These are phyloP conservation scores for Lasioglossum calceatum DNA, from an alignment of 2,888 invertebrate species.

Conservation along the genomic window DNA sequence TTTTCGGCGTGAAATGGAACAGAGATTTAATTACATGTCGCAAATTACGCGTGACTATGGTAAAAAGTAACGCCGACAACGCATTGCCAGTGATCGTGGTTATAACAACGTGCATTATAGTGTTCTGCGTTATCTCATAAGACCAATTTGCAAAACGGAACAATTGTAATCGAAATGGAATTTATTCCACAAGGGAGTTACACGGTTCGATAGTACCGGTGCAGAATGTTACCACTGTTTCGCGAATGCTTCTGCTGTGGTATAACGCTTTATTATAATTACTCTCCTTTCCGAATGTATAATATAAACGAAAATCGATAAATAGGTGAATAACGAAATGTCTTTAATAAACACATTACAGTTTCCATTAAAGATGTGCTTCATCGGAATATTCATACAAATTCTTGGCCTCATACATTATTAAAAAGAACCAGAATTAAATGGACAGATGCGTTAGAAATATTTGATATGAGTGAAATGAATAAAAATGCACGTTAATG, in stretches of 20 bases:
- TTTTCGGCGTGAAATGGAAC: neutral
- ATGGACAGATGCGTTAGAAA: neutral
- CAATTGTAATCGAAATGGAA: conserved; percentile 53
- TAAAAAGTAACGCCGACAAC: neutral
- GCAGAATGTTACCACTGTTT: conserved; percentile 33
- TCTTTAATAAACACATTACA: neutral
- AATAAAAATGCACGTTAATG: neutral
- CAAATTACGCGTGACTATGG: neutral
- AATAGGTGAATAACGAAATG: conserved; percentile 5
- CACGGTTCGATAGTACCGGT: conserved; percentile 24
- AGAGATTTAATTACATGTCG: neutral
- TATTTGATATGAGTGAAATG: neutral
- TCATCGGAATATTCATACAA: neutral
- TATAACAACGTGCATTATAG: conserved; percentile 26
- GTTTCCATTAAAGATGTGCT: neutral
- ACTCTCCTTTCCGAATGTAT: conserved; percentile 7
- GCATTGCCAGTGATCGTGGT: neutral
- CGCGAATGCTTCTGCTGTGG: neutral
- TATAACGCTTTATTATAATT: conserved; percentile 43
- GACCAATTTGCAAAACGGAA: conserved; percentile 55
- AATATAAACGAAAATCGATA: conserved; percentile 12
- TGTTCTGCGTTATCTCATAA: conserved; percentile 50
- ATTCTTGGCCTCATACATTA: neutral
- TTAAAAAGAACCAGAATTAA: neutral
- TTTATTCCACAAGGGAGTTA: conserved; percentile 54